Evolutionary conservation across 23 tunicate genomes (phyloP), one percentile per base, ranked within the genome.

Genomic region (Halocynthia roretzi): DNA sequence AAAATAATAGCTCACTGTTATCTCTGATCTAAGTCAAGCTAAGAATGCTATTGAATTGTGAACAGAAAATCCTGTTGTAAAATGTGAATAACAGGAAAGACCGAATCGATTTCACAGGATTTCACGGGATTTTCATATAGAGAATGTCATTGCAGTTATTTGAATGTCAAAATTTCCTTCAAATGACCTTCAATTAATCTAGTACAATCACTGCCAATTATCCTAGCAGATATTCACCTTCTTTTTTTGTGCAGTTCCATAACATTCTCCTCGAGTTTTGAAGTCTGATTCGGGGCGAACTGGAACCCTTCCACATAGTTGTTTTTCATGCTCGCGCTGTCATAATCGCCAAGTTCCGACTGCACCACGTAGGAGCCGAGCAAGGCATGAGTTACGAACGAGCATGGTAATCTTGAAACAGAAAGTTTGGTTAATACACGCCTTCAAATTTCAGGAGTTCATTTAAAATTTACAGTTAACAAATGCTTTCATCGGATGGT

Each of bases 291-390:
- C 51, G 99, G 99, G 19, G 99, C 95, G 68, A 94, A 88, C 10
- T 85, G 31, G 61, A 89, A 88, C 14, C 89, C 91, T 7, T 62
- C 21, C 48, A 83, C 98, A 58, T 85, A 85, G 67, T 91, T 91
- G 50, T 84, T 84, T 71, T 69, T 80, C 96, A 89, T 89, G 54
- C 75, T 81, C 11, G 69, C 65, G 10, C 81, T 78, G 50, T 91
- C 90, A 67, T 64, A 88, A 82, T 94, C 95, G 7, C 99, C 99
- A 7, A 94, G 84, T 66, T 94, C 99, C 5, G 99, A 88, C 78
- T 94, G 99, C 8, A 84, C 95, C 21, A 88, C 99, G 44, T 69
- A 88, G 8, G 99, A 84, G 9, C 99, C 99, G 48, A 94, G 92
- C 53, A 94, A 77, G 6, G 95, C 86, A 54, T 88, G 99, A 15